Evolutionary conservation across 2,797 vertebrate genomes (phyloP), one percentile per base, ranked within the genome.

Genomic region (Girardinus metallicus): DNA sequence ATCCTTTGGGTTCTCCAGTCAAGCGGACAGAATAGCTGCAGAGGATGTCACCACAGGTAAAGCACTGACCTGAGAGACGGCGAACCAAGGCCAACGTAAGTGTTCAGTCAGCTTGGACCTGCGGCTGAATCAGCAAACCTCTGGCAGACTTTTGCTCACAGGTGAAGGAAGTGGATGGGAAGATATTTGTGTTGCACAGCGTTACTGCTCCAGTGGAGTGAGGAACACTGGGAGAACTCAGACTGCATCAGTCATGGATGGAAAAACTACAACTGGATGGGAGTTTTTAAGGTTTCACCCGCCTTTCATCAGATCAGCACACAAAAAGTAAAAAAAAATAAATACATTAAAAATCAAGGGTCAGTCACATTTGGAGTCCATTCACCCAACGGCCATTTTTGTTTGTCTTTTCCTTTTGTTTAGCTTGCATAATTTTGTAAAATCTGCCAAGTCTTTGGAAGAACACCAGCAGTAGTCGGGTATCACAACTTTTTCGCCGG

Each of bases 51-150:
- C 36, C 64, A 77, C n/a, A 8, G 31, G 47, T 43, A 43, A 68
- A 70, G 36, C 64, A 43, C 76, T 55, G 64, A 77, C 76, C 64
- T 49, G 60, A 77, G 26, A 77, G 46, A 21, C 8, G 3, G 62
- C 10, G 26, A 51, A n/a, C 31, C 34, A 68, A 77, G 34, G 44
- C 75, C 44, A 29, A 41, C 46, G 62, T 70, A 47, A 51, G 44
- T 68, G 75, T 68, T 70, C 39, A 68, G 64, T 53, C 76, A 77
- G 34, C 26, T 2, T 36, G 26, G 36, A 41, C 62, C 76, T 29
- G 64, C 26, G 34, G 75, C 76, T 76, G 29, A 47, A n/a, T 77
- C 76, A 70, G 10, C 23, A 62, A 39, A 51, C 23, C n/a, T 41
- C 64, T 29, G 76, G 11, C 47, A 51, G 64, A 53, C 36, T 8